Percentiles rank a stretch among this genome's conserved stretches.
Evolutionary conservation across 2,113 vertebrate species (phyloP).

Genomic region (Ceuthmochares aereus): DNA sequence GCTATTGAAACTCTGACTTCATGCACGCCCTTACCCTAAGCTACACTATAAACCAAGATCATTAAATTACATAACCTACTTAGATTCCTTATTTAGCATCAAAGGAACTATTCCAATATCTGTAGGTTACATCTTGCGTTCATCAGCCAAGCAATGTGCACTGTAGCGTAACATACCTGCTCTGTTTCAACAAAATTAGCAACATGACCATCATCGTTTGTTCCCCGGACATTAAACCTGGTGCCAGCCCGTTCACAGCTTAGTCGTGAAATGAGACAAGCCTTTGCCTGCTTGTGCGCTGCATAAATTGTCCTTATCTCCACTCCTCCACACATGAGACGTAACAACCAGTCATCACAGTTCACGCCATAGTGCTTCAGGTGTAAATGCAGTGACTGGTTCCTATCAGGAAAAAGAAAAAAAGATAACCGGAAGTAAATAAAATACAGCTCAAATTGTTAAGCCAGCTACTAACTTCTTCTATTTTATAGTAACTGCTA

Average conservation of each 20-base stretch:
- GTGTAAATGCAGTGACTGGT: constrained; percentile 95
- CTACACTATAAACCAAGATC: constrained; percentile 18
- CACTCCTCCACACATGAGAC: constrained; percentile 97
- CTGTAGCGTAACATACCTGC: constrained; percentile 79
- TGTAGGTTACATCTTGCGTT: background rate
- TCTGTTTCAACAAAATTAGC: constrained; percentile 99
- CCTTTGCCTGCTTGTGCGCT: constrained; percentile 97
- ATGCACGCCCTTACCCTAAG: background rate
- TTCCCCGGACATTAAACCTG: constrained; percentile 95
- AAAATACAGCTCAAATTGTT: background rate
- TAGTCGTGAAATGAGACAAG: constrained; percentile 94
- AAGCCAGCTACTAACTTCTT: background rate
- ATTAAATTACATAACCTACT: constrained; percentile 43
- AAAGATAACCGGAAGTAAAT: background rate
- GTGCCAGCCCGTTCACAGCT: constrained; percentile 97
- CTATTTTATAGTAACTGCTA: background rate
- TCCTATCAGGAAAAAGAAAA: constrained; percentile 77
- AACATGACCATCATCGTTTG: constrained; percentile 95
- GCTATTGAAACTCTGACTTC: background rate
- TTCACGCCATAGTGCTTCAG: constrained; percentile 97
- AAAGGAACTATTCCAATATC: background rate
- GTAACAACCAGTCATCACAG: constrained; percentile 94
- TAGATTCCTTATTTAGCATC: constrained; percentile 22
- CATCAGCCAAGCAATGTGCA: background rate
- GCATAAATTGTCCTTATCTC: constrained; percentile 98